Percentiles rank a stretch among this genome's conserved stretches.
Conservation (phyloP, 2,888 invertebrate species). For the Stomorhina lunata region DNA sequence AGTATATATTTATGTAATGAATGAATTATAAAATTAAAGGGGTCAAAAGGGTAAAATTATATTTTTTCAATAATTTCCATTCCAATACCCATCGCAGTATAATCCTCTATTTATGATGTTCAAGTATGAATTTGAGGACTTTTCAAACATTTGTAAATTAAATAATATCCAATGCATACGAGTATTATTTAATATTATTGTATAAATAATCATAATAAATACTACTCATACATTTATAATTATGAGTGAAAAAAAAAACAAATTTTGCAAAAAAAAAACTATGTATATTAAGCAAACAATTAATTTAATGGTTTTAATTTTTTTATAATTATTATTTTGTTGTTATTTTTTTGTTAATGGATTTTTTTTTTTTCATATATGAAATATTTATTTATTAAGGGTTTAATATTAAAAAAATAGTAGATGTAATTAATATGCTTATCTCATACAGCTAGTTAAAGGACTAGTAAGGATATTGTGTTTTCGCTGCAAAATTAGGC, state of each 20-base stretch:
- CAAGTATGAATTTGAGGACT: too few relatives aligned
- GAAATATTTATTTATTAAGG: slow-evolving; percentile 49
- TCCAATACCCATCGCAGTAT: not conserved
- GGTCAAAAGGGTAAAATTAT: not conserved
- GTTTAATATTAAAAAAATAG: slow-evolving; percentile 32
- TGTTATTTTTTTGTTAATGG: slow-evolving; percentile 24
- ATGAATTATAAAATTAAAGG: not conserved
- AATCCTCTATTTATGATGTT: not conserved
- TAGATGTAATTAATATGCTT: slow-evolving; percentile 69
- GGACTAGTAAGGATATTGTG: not conserved
- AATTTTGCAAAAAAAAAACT: not conserved
- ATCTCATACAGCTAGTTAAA: slow-evolving; percentile 42
- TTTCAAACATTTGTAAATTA: too few relatives aligned
- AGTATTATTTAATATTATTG: not conserved
- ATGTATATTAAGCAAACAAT: slow-evolving; percentile 26
- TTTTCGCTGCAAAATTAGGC: not conserved
- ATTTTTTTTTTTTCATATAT: slow-evolving; percentile 64
- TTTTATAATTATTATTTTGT: not conserved
- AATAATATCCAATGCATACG: too few relatives aligned
- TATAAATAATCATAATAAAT: not conserved
- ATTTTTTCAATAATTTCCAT: not conserved
- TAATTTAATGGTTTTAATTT: slow-evolving; percentile 16
- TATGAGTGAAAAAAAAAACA: not conserved
- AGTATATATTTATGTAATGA: too few relatives aligned
- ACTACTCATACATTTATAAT: not conserved